phyloP scores from a whole-genome alignment of 35 echinoderm and acorn worm genomes.

The Patiria miniata region DNA sequence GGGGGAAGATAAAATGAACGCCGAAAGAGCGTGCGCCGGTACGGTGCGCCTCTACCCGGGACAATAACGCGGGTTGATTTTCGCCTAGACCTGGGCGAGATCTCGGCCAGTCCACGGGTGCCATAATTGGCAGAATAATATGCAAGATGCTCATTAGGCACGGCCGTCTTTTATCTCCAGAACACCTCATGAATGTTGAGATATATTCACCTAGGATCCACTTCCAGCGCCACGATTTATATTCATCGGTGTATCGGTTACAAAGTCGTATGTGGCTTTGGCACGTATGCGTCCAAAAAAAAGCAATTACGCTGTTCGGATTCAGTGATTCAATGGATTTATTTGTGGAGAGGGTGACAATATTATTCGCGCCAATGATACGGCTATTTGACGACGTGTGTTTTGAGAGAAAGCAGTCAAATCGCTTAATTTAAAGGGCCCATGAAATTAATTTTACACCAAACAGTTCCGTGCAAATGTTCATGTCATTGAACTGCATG shows the following conservation, averaged over 20 bases:
- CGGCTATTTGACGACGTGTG: too few relatives aligned
- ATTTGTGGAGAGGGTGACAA: too few relatives aligned
- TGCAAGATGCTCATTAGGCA: background rate
- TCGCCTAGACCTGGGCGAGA: background rate
- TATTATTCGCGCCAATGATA: too few relatives aligned
- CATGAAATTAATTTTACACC: too few relatives aligned
- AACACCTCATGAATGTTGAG: slow-evolving; percentile 3
- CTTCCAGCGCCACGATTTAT: background rate
- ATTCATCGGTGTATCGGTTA: background rate
- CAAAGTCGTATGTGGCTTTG: background rate
- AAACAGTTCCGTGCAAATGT: too few relatives aligned
- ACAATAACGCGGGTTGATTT: background rate
- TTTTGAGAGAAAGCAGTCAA: too few relatives aligned
- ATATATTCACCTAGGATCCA: background rate
- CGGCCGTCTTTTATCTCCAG: background rate
- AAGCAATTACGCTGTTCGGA: background rate
- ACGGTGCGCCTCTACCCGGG: too few relatives aligned
- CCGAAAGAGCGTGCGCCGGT: background rate
- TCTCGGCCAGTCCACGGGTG: background rate
- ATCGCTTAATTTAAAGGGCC: too few relatives aligned
- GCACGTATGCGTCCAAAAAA: background rate
- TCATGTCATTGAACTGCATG: too few relatives aligned
- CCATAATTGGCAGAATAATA: background rate
- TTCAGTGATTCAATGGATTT: background rate
- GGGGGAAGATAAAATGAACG: background rate